A percentile compares a stretch with the other conserved stretches of the same genome.
Conservation (phyloP, 2,888 invertebrate genomes). For the Eupithecia vulgata region DNA sequence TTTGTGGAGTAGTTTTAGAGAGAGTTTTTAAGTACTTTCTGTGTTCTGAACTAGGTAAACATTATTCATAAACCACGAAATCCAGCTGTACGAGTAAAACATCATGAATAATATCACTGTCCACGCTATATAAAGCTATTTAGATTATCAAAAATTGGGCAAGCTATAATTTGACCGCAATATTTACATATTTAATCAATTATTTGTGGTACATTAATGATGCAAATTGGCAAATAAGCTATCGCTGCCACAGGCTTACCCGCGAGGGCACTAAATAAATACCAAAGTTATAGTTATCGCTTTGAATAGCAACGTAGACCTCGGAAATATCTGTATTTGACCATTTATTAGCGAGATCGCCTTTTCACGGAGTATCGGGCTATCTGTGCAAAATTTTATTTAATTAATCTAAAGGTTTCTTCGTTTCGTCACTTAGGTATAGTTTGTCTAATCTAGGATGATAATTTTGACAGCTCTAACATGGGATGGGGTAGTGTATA, state of each 20-base stretch:
- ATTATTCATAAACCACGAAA: conserved; percentile 16
- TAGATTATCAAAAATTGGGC: conserved; percentile 39
- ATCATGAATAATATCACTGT: conserved; percentile 32
- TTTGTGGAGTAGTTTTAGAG: too few species aligned
- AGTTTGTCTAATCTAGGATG: too few species aligned
- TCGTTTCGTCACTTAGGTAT: too few species aligned
- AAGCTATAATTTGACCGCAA: conserved; percentile 56
- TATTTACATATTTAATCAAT: conserved; percentile 76
- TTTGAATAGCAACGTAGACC: conserved; percentile 58
- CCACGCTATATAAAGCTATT: conserved; percentile 42
- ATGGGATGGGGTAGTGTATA: too few species aligned
- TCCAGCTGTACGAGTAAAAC: conserved; percentile 30
- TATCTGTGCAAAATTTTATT: neutral
- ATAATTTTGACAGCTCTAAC: too few species aligned
- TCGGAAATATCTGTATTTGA: conserved; percentile 54
- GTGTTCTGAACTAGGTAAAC: too few species aligned
- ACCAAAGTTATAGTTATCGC: conserved; percentile 56
- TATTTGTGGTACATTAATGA: conserved; percentile 71
- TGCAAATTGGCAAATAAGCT: conserved; percentile 79
- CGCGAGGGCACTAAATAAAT: conserved; percentile 69
- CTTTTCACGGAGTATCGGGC: neutral
- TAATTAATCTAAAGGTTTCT: neutral
- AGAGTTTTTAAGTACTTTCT: too few species aligned
- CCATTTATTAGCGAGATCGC: conserved; percentile 16
- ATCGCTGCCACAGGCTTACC: conserved; percentile 65